Evolutionary conservation across 2,113 vertebrate species (phyloP).

Genomic region (Chionis minor): DNA sequence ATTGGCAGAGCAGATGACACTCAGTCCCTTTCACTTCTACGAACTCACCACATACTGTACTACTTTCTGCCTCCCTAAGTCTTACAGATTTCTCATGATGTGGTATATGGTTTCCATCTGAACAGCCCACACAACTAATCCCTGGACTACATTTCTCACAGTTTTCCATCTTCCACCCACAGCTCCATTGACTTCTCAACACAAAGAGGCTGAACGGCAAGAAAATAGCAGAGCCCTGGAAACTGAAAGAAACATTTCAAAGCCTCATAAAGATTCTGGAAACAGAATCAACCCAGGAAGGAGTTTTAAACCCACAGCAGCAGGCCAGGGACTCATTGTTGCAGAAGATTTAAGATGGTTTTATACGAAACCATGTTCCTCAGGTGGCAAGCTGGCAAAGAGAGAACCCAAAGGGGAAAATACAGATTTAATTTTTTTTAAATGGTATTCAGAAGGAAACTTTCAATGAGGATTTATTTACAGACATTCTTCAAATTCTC

Average conservation of each 20-base stretch:
- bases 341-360: background rate
- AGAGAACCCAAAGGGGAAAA: background rate
- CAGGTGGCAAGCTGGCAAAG: background rate
- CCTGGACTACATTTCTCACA: conserved; percentile 71
- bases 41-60: background rate
- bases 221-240: conserved; percentile 66
- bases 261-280: conserved; percentile 43
- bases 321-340: background rate
- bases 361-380: background rate
- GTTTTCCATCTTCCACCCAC: conserved; percentile 77
- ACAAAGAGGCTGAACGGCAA: conserved; percentile 65
- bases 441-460: background rate
- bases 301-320: conserved; percentile 19
- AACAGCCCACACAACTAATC: conserved; percentile 70
- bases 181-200: conserved; percentile 71
- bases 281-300: conserved; percentile 42
- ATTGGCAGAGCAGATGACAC: background rate
- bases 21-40: background rate
- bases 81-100: conserved; percentile 65
- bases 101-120: conserved; percentile 54
- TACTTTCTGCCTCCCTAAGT: conserved; percentile 19
- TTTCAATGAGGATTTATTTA: background rate
- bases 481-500: background rate
- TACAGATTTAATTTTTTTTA: background rate
- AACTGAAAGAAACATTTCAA: conserved; percentile 59